Conservation (phyloP, 2,888 invertebrate species). For the Troilus luridus region DNA sequence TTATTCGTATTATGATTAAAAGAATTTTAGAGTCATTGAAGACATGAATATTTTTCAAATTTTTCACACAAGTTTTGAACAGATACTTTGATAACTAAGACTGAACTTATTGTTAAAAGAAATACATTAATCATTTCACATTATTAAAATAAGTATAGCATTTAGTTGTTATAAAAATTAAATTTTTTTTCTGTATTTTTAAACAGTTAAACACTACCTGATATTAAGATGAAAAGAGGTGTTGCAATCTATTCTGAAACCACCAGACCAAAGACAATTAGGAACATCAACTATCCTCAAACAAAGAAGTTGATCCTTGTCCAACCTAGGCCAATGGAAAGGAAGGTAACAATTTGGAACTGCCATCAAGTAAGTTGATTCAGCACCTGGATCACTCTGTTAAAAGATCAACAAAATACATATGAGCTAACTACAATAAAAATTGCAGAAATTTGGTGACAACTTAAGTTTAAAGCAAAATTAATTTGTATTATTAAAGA, state of each 20-base stretch:
- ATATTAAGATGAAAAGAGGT: constrained; percentile 87
- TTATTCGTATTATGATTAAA: neutral
- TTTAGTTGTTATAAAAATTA: no score
- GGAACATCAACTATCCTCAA: constrained; percentile 82
- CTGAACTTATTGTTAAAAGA: no score
- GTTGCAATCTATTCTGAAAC: constrained; percentile 87
- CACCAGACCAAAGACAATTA: constrained; percentile 91
- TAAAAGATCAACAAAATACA: neutral
- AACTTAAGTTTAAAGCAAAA: neutral
- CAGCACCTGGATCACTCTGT: constrained; percentile 78
- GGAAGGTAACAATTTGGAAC: constrained; percentile 92
- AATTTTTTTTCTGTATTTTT: neutral
- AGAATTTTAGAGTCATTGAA: no score
- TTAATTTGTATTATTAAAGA: neutral
- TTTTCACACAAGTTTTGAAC: neutral
- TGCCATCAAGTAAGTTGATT: constrained; percentile 82
- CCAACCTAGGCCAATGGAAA: constrained; percentile 96
- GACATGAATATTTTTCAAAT: no score
- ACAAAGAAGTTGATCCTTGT: constrained; percentile 90
- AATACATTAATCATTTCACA: no score
- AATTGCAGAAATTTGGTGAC: neutral
- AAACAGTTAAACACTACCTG: constrained; percentile 71
- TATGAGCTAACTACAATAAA: neutral
- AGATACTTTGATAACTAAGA: no score
- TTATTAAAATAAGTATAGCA: no score